Percentiles rank a stretch among this genome's conserved stretches.
These are phyloP conservation scores for Epirrhoe alternata DNA, from an alignment of 2,888 invertebrate genomes.

Conservation along the genomic window DNA sequence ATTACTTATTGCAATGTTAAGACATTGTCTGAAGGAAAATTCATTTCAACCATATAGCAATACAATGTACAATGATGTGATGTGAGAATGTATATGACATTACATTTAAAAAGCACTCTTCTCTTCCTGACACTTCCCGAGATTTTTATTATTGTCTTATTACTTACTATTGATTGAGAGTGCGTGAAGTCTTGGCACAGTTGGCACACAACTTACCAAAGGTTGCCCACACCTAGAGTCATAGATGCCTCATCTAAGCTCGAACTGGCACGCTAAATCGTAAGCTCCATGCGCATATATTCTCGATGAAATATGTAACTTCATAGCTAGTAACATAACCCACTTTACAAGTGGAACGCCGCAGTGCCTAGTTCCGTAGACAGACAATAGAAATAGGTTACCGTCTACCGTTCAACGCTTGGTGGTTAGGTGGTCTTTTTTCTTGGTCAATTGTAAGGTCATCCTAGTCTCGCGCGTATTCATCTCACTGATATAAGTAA, in stretches of 20 bases:
- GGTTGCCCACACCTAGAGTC: no score
- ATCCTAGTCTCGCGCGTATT: no score
- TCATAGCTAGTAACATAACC: constrained; percentile 13
- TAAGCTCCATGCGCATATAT: neutral
- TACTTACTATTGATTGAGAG: no score
- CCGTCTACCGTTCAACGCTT: constrained; percentile 1
- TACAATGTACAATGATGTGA: no score
- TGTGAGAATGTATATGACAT: no score
- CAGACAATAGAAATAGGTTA: constrained; percentile 24
- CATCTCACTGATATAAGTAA: no score
- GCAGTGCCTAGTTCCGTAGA: constrained; percentile 18
- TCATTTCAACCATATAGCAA: neutral
- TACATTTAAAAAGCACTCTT: no score
- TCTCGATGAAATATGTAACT: constrained; percentile 3
- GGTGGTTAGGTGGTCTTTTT: neutral
- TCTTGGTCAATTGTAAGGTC: neutral
- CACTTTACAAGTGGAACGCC: constrained; percentile 27
- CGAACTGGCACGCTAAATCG: neutral
- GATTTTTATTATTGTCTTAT: no score
- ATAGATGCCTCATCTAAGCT: no score
- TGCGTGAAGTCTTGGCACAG: no score
- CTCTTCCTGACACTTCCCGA: no score
- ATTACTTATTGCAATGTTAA: constrained; percentile 28
- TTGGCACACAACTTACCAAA: no score
- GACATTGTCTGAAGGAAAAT: constrained; percentile 12